phyloP scores from a whole-genome alignment of 2,797 vertebrate genomes.

The Pyrrhura leucotis region DNA sequence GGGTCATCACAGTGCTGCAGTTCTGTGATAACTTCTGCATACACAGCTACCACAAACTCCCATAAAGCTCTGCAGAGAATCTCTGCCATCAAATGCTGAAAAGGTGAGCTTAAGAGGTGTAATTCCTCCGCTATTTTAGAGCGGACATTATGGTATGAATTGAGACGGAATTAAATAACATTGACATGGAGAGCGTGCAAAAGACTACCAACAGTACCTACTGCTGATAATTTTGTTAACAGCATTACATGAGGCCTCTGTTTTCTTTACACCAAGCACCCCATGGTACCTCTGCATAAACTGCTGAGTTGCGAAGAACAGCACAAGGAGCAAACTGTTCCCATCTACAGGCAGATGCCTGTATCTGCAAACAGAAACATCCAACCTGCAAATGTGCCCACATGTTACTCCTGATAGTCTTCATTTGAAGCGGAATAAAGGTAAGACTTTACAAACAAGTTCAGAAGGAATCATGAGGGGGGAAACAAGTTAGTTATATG shows the following conservation, averaged over 20 bases:
- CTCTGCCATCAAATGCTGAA: too few relatives aligned
- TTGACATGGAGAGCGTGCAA: accelerated
- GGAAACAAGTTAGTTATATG: not conserved
- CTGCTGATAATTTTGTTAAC: not conserved
- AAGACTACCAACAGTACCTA: not conserved
- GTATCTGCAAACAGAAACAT: not conserved
- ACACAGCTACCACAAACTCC: too few relatives aligned
- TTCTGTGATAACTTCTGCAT: not conserved
- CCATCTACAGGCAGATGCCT: not conserved
- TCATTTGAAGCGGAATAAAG: not conserved
- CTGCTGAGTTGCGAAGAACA: not conserved
- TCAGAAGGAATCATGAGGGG: not conserved
- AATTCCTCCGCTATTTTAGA: not conserved
- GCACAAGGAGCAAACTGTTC: not conserved
- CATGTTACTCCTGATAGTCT: not conserved
- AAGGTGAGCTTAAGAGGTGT: not conserved
- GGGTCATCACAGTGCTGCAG: accelerated
- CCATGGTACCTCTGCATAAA: not conserved
- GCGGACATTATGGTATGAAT: not conserved
- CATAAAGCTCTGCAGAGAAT: not conserved
- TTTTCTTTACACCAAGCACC: not conserved
- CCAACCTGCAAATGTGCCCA: not conserved
- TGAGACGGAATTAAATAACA: not conserved
- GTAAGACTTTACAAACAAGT: not conserved
- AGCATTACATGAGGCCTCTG: not conserved